Conservation (phyloP, 92 coral and sea anemone species). For the Desmophyllum pertusum region DNA sequence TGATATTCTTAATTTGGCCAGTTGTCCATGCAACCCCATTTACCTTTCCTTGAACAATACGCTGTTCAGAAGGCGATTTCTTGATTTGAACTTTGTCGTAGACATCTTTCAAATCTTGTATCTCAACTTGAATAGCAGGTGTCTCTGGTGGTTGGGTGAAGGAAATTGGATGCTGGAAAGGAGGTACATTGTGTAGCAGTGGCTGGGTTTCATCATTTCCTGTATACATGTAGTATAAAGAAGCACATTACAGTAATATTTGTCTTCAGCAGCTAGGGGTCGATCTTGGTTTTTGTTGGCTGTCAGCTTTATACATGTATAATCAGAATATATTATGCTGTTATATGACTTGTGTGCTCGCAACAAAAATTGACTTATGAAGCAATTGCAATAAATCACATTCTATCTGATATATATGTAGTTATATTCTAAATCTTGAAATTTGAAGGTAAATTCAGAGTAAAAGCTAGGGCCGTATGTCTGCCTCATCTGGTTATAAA, state of each 20-base stretch:
- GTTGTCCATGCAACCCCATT: slow-evolving; percentile 61
- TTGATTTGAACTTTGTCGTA: slow-evolving; percentile 81
- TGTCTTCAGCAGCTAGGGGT: neutral
- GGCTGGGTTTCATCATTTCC: neutral
- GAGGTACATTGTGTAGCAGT: neutral
- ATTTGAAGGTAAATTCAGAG: too few species aligned
- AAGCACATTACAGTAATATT: neutral
- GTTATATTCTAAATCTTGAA: too few species aligned
- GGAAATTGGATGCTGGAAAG: neutral
- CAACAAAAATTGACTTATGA: neutral
- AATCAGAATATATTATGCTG: too few species aligned
- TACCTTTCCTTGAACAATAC: slow-evolving; percentile 59
- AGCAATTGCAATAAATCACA: neutral
- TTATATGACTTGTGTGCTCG: too few species aligned
- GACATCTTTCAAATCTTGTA: slow-evolving; percentile 70
- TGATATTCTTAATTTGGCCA: slow-evolving; percentile 60
- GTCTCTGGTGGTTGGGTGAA: neutral
- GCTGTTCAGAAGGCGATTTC: slow-evolving; percentile 68
- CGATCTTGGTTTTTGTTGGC: neutral
- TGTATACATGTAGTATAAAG: neutral
- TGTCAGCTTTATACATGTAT: too few species aligned
- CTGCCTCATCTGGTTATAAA: too few species aligned
- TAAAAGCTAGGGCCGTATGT: too few species aligned
- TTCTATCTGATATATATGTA: too few species aligned
- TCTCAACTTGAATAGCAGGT: slow-evolving; percentile 48